These are phyloP conservation scores for Oxygymnocypris stewartii DNA, from an alignment of 2,113 vertebrate genomes.

Conservation along the genomic window DNA sequence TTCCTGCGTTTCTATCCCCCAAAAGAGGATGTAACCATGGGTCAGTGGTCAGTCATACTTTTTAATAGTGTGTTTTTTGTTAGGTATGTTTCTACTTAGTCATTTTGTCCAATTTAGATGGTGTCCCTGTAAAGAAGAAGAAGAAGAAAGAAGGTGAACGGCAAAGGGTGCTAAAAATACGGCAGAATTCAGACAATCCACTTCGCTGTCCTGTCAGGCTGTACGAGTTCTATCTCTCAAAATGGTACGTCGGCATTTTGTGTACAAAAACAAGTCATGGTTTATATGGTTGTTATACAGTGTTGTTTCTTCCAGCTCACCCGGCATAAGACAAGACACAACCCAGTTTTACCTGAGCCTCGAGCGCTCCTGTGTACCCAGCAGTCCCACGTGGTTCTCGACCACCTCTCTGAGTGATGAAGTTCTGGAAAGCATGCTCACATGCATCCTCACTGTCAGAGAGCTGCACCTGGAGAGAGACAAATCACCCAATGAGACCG, in stretches of 20 bases:
- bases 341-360: conserved; percentile 96
- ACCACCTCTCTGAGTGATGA: conserved; percentile 84
- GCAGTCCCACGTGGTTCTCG: conserved; percentile 97
- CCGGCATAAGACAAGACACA: conserved; percentile 92
- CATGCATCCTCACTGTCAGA: conserved; percentile 89
- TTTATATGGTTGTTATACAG: neutral
- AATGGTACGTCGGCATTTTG: conserved; percentile 75
- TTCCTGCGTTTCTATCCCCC: conserved; percentile 94
- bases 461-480: conserved; percentile 87
- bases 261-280: conserved; percentile 61
- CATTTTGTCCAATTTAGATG: conserved; percentile 71
- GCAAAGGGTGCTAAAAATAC: conserved; percentile 89
- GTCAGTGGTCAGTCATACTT: conserved; percentile 53
- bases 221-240: conserved; percentile 97
- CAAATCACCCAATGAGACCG: conserved; percentile 11
- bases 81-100: neutral
- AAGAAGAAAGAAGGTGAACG: conserved; percentile 76
- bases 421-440: conserved; percentile 95
- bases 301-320: conserved; percentile 75
- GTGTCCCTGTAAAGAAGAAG: conserved; percentile 81
- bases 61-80: neutral
- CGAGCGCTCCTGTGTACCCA: conserved; percentile 93
- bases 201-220: conserved; percentile 94
- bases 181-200: conserved; percentile 93
- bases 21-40: conserved; percentile 68